Base-by-base conservation (phyloP, 2,113 vertebrate genomes). In the Collichthys lucidus region DNA sequence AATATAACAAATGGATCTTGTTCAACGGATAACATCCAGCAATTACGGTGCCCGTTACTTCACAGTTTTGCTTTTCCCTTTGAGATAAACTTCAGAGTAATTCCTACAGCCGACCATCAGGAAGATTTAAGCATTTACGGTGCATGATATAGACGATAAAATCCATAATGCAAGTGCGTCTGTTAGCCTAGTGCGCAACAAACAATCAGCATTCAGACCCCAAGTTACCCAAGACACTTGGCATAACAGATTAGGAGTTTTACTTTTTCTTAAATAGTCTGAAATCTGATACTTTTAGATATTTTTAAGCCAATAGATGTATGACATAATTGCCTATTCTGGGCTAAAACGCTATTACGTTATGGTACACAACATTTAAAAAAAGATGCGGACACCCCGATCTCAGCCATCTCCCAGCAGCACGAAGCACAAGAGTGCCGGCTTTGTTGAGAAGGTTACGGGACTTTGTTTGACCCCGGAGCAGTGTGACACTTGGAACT, bases 1-100 rank as follows among this genome's bases (percentile, higher is more conserved):
- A 90, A 86, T 72, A 84, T 79, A 79, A 90, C 66, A 92, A 86
- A 93, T 80, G 64, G 56, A 77, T 14, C 26, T 66, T 57, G 71
- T 84, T 74, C 16, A 69, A 82, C 22, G 9, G 64, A 80, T 74
- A 66, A 80, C 44, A 69, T 59, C 53, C 63, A 80, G 59, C 75
- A 71, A 35, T 77, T 55, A 59, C 15, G 74, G 16, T 40, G 47
- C 24, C 14, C 62, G 4, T 74, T 35, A 9, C 72, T 76, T 86
- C 47, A 69, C 15, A 47, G 19, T 35, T 40, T 47, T 44, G 2
- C 15, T 5, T 3, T 65, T 56, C 12, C 5, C 14, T 42, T 68
- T 74, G 10, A 59, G 4, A 20, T 62, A 26, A 49, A 78, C 40
- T 52, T 65, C 0, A 77, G 6, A 26, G 6, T 29, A 50, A 47